phyloP scores from a whole-genome alignment of 1,140 invertebrate genomes.

The Diploscapter pachys region DNA sequence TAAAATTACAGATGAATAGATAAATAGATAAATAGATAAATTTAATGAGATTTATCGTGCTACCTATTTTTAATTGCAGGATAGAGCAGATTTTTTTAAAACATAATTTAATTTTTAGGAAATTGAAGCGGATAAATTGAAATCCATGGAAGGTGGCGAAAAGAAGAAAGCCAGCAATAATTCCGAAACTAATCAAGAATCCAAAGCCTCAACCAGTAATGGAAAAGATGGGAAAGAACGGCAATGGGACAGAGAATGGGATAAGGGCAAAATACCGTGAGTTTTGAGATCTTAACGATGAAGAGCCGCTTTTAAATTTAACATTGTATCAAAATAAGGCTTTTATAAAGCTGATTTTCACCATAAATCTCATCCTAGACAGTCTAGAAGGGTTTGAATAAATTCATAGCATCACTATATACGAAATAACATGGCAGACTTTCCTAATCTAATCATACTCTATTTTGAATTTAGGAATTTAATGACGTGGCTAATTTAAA shows the following conservation, averaged over 20 bases:
- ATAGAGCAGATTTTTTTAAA: not conserved
- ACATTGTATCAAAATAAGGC: too few species aligned
- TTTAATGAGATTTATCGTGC: too few species aligned
- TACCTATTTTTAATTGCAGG: too few species aligned
- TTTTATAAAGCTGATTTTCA: too few species aligned
- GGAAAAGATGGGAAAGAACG: constrained; percentile 4
- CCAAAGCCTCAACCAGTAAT: not conserved
- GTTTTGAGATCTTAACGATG: constrained; percentile 5
- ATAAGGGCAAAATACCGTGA: constrained; percentile 37
- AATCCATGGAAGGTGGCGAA: constrained; percentile 7
- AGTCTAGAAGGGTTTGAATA: too few species aligned
- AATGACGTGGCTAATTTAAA: not conserved
- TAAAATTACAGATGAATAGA: too few species aligned
- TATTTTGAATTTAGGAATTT: too few species aligned
- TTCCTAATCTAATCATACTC: too few species aligned
- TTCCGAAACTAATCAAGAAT: not conserved
- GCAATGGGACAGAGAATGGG: constrained; percentile 31
- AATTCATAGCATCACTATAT: not conserved
- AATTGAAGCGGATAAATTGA: constrained; percentile 27
- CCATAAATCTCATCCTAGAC: too few species aligned
- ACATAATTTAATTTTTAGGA: constrained; percentile 19
- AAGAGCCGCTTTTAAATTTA: too few species aligned
- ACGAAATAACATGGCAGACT: not conserved
- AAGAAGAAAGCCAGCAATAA: constrained; percentile 4
- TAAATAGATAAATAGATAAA: too few species aligned